Percentiles rank a stretch among this genome's conserved stretches.
phyloP scores from a whole-genome alignment of 1,140 invertebrate genomes.

The Pseudobourletiella spinata region DNA sequence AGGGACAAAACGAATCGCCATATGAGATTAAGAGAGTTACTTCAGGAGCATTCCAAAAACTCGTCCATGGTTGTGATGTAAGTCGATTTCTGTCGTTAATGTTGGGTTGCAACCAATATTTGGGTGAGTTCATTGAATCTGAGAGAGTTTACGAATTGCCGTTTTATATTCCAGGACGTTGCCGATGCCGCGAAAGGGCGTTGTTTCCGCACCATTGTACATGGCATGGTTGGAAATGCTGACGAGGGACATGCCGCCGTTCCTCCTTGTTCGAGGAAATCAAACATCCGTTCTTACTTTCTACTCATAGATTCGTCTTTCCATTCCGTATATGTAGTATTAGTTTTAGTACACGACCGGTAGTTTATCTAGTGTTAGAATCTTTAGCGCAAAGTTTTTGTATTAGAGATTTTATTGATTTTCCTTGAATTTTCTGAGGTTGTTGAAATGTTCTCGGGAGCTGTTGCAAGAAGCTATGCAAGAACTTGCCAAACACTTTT shows the following conservation, averaged over 20 bases:
- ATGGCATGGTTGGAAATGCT: constrained; percentile 55
- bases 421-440: too few relatives aligned
- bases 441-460: too few relatives aligned
- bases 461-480: too few relatives aligned
- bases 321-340: too few relatives aligned
- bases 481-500: too few relatives aligned
- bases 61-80: constrained; percentile 84
- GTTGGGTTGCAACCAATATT: neutral
- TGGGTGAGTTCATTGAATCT: neutral
- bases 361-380: too few relatives aligned
- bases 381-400: too few relatives aligned
- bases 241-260: constrained; percentile 51
- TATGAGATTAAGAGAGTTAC: constrained; percentile 73
- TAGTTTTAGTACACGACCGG: too few relatives aligned
- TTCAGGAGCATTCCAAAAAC: constrained; percentile 72
- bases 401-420: too few relatives aligned
- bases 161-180: constrained; percentile 13
- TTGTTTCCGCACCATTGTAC: constrained; percentile 49
- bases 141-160: neutral
- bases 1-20: constrained; percentile 87
- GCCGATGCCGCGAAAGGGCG: constrained; percentile 34
- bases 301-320: constrained; percentile 55
- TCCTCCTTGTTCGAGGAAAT: constrained; percentile 52
- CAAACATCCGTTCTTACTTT: constrained; percentile 55
- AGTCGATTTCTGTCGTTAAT: constrained; percentile 40